Percentiles rank a stretch among this genome's conserved stretches.
phyloP scores from a whole-genome alignment of 2,888 invertebrate species.

The Epinotia nisella region DNA sequence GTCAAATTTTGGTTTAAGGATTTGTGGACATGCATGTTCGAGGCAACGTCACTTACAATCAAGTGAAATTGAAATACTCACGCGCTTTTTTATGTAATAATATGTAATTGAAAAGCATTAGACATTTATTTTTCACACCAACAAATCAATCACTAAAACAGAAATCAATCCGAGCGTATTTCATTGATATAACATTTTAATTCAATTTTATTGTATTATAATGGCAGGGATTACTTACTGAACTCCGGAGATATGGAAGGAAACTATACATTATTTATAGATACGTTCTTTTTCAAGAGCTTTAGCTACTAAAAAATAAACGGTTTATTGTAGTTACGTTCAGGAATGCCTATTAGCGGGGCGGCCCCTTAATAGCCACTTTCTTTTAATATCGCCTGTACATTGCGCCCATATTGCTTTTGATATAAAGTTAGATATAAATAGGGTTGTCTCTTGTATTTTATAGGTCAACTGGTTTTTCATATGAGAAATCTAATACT shows the following conservation, averaged over 20 bases:
- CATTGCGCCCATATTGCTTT: constrained; percentile 48
- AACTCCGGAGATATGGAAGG: too few relatives aligned
- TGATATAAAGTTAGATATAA: constrained; percentile 48
- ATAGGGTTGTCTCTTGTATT: constrained; percentile 12
- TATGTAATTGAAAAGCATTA: too few relatives aligned
- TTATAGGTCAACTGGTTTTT: constrained; percentile 12
- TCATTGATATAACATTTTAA: too few relatives aligned
- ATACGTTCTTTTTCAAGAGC: neutral
- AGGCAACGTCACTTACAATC: too few relatives aligned
- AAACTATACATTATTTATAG: too few relatives aligned
- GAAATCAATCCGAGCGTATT: too few relatives aligned
- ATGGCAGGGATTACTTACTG: too few relatives aligned
- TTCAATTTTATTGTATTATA: too few relatives aligned
- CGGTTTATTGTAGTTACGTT: constrained; percentile 16
- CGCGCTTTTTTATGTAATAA: too few relatives aligned
- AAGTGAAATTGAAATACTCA: too few relatives aligned
- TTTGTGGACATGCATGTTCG: neutral
- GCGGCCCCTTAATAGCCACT: constrained; percentile 55
- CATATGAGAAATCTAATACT: neutral
- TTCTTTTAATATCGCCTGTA: constrained; percentile 51
- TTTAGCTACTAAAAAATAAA: constrained; percentile 14
- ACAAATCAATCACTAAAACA: too few relatives aligned
- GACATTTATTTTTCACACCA: too few relatives aligned
- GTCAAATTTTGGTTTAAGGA: neutral
- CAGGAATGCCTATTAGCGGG: constrained; percentile 58